phyloP scores from a whole-genome alignment of 2,797 vertebrate genomes.

The Pangasius krempfi region DNA sequence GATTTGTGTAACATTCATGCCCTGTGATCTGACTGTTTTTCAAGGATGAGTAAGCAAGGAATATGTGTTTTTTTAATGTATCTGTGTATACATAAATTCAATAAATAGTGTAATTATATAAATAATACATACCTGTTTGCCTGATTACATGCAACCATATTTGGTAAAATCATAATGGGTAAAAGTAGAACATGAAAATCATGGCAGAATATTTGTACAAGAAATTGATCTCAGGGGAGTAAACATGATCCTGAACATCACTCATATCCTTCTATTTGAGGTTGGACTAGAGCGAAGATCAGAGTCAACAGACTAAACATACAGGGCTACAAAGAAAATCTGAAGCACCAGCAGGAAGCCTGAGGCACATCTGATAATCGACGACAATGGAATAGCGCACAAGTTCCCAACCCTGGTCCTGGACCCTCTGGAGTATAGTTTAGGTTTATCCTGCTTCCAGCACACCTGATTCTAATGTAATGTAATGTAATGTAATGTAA shows the following conservation, averaged over 20 bases:
- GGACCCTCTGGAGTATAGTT: background rate
- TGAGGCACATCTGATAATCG: background rate
- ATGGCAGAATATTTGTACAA: background rate
- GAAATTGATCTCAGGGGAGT: background rate
- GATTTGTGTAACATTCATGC: background rate
- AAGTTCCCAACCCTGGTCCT: background rate
- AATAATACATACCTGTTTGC: background rate
- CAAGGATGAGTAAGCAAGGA: background rate
- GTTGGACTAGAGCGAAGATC: background rate
- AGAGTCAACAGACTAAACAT: background rate
- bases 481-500: no score
- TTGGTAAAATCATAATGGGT: background rate
- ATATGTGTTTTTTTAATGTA: background rate
- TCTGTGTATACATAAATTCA: no score
- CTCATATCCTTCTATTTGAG: background rate
- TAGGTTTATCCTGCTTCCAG: background rate
- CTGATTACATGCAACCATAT: background rate
- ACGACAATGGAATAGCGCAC: background rate
- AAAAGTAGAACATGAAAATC: background rate
- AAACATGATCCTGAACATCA: conserved; percentile 11
- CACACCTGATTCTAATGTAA: background rate
- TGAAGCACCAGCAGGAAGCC: background rate
- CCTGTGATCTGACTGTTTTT: background rate
- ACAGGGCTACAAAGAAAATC: background rate
- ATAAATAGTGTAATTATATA: background rate